A percentile compares a stretch with the other conserved stretches of the same genome.
Evolutionary conservation across 2,888 invertebrate species (phyloP).

Genomic region (Campoplex nolae): DNA sequence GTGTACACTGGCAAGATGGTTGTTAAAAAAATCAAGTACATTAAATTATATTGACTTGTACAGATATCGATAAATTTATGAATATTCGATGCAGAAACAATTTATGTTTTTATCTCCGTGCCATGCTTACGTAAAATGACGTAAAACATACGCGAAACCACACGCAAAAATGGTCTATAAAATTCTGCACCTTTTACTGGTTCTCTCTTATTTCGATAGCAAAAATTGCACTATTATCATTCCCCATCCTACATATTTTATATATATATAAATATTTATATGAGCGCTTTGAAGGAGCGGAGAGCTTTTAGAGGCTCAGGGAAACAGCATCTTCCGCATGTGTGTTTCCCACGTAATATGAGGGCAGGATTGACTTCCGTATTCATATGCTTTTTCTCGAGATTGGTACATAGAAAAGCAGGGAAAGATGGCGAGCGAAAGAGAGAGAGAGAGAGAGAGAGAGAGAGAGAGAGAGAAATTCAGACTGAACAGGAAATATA

Average conservation of each 20-base stretch:
- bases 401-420: slow-evolving; percentile 21
- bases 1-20: not conserved
- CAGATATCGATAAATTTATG: not conserved
- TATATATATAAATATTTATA: not conserved
- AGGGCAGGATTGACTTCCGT: slow-evolving; percentile 43
- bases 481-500: not conserved
- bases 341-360: slow-evolving; percentile 39
- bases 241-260: not conserved
- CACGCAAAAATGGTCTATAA: slow-evolving; percentile 17
- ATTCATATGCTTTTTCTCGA: slow-evolving; percentile 25
- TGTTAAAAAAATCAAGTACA: not conserved
- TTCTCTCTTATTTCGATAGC: slow-evolving; percentile 17
- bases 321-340: slow-evolving; percentile 36
- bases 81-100: not conserved
- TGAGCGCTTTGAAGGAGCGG: slow-evolving; percentile 3
- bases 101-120: slow-evolving; percentile 10
- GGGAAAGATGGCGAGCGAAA: not conserved
- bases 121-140: not conserved
- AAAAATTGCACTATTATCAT: slow-evolving; percentile 27
- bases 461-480: not conserved
- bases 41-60: not conserved
- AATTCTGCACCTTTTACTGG: slow-evolving; percentile 34
- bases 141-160: too few relatives aligned
- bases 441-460: not conserved
- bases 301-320: slow-evolving; percentile 55